phyloP scores from a whole-genome alignment of 2,113 vertebrate species.

The Prinia subflava region DNA sequence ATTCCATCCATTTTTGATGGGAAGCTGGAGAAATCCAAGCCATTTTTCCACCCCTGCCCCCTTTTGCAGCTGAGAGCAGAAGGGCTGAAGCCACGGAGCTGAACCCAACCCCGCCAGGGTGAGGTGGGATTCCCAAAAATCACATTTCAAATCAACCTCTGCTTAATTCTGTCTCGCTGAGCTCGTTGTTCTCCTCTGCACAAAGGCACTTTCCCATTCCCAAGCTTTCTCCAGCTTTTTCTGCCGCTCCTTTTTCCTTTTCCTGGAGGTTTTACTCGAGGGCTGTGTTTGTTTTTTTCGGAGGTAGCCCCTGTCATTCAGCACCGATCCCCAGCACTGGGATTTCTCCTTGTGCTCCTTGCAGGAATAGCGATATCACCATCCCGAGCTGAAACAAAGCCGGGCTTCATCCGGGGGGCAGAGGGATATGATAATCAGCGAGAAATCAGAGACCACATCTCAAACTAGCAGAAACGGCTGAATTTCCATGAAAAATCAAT shows the following conservation, averaged over 20 bases:
- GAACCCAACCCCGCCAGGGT: not conserved
- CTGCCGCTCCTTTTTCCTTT: not conserved
- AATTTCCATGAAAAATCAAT: conserved; percentile 52
- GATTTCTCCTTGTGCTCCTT: not conserved
- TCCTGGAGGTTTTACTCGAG: not conserved
- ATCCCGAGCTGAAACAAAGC: not conserved
- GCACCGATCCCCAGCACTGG: not conserved
- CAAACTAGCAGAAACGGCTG: not conserved
- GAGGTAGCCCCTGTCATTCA: not conserved
- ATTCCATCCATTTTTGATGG: not conserved
- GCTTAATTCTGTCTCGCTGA: not conserved
- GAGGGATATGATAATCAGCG: not conserved
- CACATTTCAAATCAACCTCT: not conserved
- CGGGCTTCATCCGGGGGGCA: not conserved
- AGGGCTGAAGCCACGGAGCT: not conserved
- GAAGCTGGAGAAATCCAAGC: not conserved
- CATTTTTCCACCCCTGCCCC: not conserved
- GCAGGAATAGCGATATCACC: not conserved
- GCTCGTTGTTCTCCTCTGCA: not conserved
- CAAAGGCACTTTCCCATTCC: not conserved
- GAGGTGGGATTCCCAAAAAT: not conserved
- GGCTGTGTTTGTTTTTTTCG: not conserved
- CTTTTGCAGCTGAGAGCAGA: not conserved
- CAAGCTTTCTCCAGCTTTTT: not conserved
- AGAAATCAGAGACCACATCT: conserved; percentile 22